Evolutionary conservation across 2,888 invertebrate genomes (phyloP).

Genomic region (Trichogramma dendrolimi): DNA sequence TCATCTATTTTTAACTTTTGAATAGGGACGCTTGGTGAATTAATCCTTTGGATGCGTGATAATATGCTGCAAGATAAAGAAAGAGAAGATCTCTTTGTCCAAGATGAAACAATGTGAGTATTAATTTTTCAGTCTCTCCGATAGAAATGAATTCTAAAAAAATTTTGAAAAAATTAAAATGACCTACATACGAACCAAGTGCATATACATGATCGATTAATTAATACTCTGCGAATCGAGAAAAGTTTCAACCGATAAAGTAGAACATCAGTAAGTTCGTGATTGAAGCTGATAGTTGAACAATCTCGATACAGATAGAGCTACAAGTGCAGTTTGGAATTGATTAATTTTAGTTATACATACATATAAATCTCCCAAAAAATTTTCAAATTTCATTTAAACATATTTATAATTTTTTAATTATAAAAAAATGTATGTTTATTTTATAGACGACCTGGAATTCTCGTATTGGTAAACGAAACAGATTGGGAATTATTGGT

Average conservation of each 20-base stretch:
- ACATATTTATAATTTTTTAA: neutral
- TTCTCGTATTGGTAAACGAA: conserved; percentile 90
- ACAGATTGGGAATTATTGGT: conserved; percentile 90
- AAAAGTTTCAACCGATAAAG: neutral
- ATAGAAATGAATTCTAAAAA: neutral
- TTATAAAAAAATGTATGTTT: conserved; percentile 32
- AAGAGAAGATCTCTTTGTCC: conserved; percentile 66
- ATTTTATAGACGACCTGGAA: conserved; percentile 73
- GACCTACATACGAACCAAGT: no score
- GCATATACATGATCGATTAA: no score
- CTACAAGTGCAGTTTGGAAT: no score
- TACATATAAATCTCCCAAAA: no score
- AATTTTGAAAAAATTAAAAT: no score
- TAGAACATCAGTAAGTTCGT: neutral
- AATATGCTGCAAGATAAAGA: conserved; percentile 70
- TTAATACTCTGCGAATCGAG: neutral
- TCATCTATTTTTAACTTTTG: neutral
- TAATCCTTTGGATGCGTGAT: conserved; percentile 79
- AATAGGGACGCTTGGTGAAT: conserved; percentile 66
- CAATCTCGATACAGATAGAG: neutral
- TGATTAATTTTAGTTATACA: no score
- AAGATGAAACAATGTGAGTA: conserved; percentile 57
- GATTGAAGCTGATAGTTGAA: neutral
- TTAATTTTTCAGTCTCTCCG: neutral
- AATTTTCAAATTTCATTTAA: neutral